phyloP scores from a whole-genome alignment of 2,113 vertebrate genomes.

The Rallus limicola region DNA sequence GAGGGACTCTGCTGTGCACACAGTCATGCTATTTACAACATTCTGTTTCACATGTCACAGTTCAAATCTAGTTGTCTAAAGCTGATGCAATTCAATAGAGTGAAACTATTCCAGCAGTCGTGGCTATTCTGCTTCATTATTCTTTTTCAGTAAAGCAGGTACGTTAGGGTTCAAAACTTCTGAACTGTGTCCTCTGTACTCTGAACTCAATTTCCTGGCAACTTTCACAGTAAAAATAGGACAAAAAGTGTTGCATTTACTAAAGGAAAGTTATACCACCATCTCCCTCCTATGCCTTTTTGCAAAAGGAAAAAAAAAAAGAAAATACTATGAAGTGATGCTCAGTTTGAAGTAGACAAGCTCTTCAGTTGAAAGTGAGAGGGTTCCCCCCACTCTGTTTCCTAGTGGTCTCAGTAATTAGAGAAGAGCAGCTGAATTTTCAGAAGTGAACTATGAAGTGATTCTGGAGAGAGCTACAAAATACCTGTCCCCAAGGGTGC shows the following conservation, averaged over 20 bases:
- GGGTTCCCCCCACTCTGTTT: background rate
- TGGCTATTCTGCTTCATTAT: constrained; percentile 67
- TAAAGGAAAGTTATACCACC: background rate
- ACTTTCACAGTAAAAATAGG: constrained; percentile 33
- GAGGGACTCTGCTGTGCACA: constrained; percentile 13
- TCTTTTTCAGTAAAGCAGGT: constrained; percentile 65
- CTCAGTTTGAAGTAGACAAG: background rate
- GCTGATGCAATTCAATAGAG: constrained; percentile 72
- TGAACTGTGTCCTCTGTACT: constrained; percentile 75
- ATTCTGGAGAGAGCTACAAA: background rate
- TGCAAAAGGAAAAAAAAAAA: background rate
- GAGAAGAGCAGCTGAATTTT: background rate
- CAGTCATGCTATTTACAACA: background rate
- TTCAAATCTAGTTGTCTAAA: constrained; percentile 70
- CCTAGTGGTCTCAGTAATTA: background rate
- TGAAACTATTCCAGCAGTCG: constrained; percentile 58
- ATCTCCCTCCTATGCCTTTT: background rate
- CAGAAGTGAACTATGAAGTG: background rate
- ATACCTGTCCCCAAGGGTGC: background rate
- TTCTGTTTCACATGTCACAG: constrained; percentile 56
- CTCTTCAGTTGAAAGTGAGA: background rate
- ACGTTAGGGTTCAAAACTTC: constrained; percentile 61
- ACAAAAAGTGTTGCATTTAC: background rate
- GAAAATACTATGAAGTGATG: background rate
- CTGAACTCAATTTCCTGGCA: constrained; percentile 75